These are phyloP conservation scores for Erannis defoliaria DNA, from an alignment of 2,888 invertebrate species.

Conservation along the genomic window DNA sequence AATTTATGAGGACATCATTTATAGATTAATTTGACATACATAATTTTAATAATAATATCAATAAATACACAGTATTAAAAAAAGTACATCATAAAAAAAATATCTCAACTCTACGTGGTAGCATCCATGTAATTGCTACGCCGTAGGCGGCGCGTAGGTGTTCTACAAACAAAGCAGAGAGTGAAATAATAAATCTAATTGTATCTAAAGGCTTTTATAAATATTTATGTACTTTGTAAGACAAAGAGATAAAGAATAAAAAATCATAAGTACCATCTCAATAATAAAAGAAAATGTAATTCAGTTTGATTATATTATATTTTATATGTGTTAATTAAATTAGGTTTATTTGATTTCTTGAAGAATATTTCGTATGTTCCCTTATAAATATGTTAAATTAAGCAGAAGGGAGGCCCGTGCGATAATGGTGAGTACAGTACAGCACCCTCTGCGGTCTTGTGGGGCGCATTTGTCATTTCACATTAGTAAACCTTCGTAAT, in stretches of 20 bases:
- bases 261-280: too few species aligned
- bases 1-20: too few species aligned
- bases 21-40: too few species aligned
- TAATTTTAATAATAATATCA: too few species aligned
- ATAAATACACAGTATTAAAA: too few species aligned
- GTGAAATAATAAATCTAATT: background rate
- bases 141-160: conserved; percentile 21
- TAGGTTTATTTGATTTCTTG: background rate
- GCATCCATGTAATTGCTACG: conserved; percentile 15
- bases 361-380: background rate
- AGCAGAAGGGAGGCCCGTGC: conserved; percentile 12
- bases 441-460: conserved; percentile 14
- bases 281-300: too few species aligned
- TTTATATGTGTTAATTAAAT: too few species aligned
- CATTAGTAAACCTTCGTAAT: conserved; percentile 12
- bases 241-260: too few species aligned
- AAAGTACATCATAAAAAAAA: too few species aligned
- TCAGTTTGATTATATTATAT: too few species aligned
- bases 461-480: conserved; percentile 28
- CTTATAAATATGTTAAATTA: conserved; percentile 22
- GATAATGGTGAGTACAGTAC: conserved; percentile 20
- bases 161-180: background rate
- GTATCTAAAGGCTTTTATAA: background rate
- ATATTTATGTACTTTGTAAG: too few species aligned
- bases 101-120: conserved; percentile 4